Base-by-base conservation (phyloP, 1,140 invertebrate genomes). In the Planococcus citri region DNA sequence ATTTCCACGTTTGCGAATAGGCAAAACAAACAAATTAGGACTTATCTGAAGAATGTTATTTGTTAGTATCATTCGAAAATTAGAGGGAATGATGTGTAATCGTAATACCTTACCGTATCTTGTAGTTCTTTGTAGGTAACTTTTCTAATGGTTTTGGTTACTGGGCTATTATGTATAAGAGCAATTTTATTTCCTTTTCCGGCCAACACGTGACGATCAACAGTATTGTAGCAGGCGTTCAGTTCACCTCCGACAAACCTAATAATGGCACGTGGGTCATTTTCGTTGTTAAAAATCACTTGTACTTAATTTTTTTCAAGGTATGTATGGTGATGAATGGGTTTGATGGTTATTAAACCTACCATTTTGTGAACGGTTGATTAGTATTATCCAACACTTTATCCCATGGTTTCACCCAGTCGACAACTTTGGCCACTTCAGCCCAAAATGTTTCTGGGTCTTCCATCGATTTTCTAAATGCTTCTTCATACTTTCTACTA, bases 201-300 rank as follows among this genome's bases (percentile, higher is more conserved):
- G 0, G 83, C 84, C 14, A 83, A 81, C 0, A 96, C 89, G 80
- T 97, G 94, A 6, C 93, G 82, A 77, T 97, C 94, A 1, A 97
- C 79, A 0, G 92, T 89, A 79, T 97, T 97, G 81, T 95, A 91
- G 77, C 92, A 95, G 0, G 92, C 91, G 73, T 94, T 97, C 74
- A 95, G 77, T 80, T 95, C 88, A 3, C 93, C 94, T 1, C 91
- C 93, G 0, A 88, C 85, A 82, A 90, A 95, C 88, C 89, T 90
- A 70, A 21, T 75, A 25, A 64, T 22, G 22, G 6, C 17, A 64
- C 12, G 41, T 51, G 17, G 17, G 17, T 6, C 41, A 51, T 51
- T 51, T 51, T 17, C 6, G 3, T 51, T 20, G 3, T 51, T 6
- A 33, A 33, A 33, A 3, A 33, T 33, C 12, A 33, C 29, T 33